Percentiles rank a stretch among this genome's conserved stretches.
Conservation (phyloP, 2,797 vertebrate species). For the Aphelocoma californica region DNA sequence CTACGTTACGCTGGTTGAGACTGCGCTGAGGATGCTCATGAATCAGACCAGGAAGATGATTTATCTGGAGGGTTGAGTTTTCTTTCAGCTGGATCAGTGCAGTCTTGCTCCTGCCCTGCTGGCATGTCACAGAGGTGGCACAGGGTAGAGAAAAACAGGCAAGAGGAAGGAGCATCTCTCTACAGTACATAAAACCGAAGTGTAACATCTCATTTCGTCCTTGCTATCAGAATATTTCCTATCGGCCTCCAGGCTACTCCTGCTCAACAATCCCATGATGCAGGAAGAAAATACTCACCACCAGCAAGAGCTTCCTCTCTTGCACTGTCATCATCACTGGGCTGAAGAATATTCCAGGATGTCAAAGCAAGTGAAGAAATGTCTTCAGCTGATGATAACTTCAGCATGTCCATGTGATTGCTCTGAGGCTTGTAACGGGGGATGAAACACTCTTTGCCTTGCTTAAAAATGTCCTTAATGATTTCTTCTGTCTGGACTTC, state of each 20-base stretch:
- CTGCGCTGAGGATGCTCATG: neutral
- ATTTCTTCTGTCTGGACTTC: conserved; percentile 88
- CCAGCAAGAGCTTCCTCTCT: conserved; percentile 84
- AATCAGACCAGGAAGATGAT: neutral
- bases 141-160: neutral
- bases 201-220: neutral
- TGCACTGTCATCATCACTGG: conserved; percentile 72
- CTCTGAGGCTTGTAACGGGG: conserved; percentile 82
- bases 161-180: neutral
- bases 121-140: neutral
- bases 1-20: rapidly evolving
- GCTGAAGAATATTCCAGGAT: conserved; percentile 91
- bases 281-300: conserved; percentile 70
- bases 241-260: neutral
- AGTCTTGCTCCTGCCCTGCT: neutral
- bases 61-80: neutral
- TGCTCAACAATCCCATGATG: neutral
- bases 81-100: neutral
- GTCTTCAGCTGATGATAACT: conserved; percentile 80
- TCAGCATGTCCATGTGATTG: conserved; percentile 93
- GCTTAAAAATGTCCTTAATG: conserved; percentile 82
- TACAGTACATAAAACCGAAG: neutral
- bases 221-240: neutral
- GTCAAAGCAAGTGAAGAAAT: conserved; percentile 83
- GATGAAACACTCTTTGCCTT: conserved; percentile 89